Conservation (phyloP, 2,888 invertebrate species). For the Trichogramma dendrolimi region DNA sequence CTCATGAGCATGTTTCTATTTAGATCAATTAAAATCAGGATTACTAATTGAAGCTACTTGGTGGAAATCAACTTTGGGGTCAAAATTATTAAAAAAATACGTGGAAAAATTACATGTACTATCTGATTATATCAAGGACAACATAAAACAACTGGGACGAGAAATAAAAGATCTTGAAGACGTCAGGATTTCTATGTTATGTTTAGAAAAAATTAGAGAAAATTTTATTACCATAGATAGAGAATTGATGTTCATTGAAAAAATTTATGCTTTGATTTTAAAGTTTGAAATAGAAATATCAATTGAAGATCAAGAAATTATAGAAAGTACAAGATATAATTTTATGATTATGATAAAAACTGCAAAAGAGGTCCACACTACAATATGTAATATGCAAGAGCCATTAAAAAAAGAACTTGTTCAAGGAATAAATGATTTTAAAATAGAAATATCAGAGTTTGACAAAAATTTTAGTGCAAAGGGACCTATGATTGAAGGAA, state of each 20-base stretch:
- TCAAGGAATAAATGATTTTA: constrained; percentile 66
- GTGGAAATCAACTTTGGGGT: constrained; percentile 74
- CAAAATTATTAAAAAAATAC: constrained; percentile 65
- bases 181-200: constrained; percentile 76
- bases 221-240: constrained; percentile 77
- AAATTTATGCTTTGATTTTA: constrained; percentile 70
- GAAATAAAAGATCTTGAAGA: constrained; percentile 75
- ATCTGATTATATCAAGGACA: constrained; percentile 72
- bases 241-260: constrained; percentile 71
- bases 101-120: constrained; percentile 67
- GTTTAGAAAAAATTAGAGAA: constrained; percentile 70
- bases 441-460: constrained; percentile 64
- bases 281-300: constrained; percentile 66
- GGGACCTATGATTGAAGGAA: constrained; percentile 82
- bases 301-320: constrained; percentile 74
- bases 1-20: constrained; percentile 23
- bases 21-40: constrained; percentile 64
- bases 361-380: constrained; percentile 67
- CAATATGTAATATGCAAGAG: constrained; percentile 70
- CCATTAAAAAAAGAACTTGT: constrained; percentile 70
- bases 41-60: constrained; percentile 71
- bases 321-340: constrained; percentile 72
- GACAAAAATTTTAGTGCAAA: constrained; percentile 68
- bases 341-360: constrained; percentile 72
- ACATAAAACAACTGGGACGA: constrained; percentile 66